Percentiles rank a stretch among this genome's conserved stretches.
Conservation (phyloP, 2,888 invertebrate species). For the Euclidia mi region DNA sequence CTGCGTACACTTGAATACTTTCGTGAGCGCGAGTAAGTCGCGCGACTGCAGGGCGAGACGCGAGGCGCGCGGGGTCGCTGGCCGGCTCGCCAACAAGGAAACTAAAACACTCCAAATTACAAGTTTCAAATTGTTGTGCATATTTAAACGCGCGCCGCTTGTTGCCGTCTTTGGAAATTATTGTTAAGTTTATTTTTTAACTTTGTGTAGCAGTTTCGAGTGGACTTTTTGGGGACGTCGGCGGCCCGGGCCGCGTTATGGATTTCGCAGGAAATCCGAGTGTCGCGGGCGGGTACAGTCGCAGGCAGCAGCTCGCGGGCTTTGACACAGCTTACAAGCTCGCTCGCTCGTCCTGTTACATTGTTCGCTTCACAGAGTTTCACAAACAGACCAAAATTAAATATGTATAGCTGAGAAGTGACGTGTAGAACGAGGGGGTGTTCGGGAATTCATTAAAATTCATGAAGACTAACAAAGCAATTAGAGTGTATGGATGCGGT, state of each 20-base stretch:
- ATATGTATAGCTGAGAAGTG: constrained; percentile 50
- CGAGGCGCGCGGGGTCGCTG: not conserved
- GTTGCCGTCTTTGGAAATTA: constrained; percentile 27
- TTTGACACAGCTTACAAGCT: not conserved
- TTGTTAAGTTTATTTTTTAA: constrained; percentile 39
- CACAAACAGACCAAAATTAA: constrained; percentile 30
- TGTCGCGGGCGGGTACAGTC: not conserved
- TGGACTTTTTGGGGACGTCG: constrained; percentile 9
- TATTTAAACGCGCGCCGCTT: constrained; percentile 30
- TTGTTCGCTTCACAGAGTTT: no score
- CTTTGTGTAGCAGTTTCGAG: constrained; percentile 20
- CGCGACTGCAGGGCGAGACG: not conserved
- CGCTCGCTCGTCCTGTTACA: no score
- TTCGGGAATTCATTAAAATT: constrained; percentile 70
- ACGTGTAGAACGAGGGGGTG: constrained; percentile 20
- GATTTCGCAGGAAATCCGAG: constrained; percentile 1
- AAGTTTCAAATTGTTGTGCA: constrained; percentile 32
- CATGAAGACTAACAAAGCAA: constrained; percentile 74
- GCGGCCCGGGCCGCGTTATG: not conserved
- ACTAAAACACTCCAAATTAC: constrained; percentile 31
- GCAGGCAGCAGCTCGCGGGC: not conserved
- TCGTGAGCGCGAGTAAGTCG: constrained; percentile 11
- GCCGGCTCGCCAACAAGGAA: not conserved
- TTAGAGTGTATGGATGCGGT: constrained; percentile 44
- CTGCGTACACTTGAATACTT: constrained; percentile 13